Base-by-base conservation (phyloP, 2,888 invertebrate genomes). In the Limnephilus lunatus region DNA sequence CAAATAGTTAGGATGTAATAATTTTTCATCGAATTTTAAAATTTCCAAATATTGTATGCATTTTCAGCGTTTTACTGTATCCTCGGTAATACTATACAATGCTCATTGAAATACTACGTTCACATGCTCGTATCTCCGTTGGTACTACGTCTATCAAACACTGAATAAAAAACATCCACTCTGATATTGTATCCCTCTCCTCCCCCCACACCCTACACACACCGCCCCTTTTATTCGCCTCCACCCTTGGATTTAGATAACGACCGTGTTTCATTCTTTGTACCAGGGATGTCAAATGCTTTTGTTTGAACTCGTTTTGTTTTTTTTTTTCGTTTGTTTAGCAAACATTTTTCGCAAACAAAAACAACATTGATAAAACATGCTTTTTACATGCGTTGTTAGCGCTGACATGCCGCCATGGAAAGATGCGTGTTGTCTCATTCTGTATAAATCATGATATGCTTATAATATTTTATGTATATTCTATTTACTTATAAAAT, bases 151-250 rank as follows among this genome's bases (percentile, higher is more conserved):
- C 35, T 32, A 83, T 83, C 83, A 83, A 32, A 35, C 32, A 25
- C 83, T 83, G 83, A 83, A 83, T 83, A 83, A 83, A 83, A 83
- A 83, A 83, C 83, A 83, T 32, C 32, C 83, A 19, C 83, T 83
- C 83, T 32, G 35, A 32, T 83, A 83, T 83, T 83, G 31, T 35
- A 35, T 7, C 19, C 11, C 35, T 9, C 68, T n/a, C 25, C n/a
- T 11, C 9, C 3, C 68, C 25, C 25, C n/a, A 2, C 25, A 44
- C 9, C 19, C 19, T 19, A 53, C 68, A 19, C 9, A 25, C 25
- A 5, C 25, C 68, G 0, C 19, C 68, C 68, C 25, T 68, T 68
- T 25, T n/a, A 68, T 25, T 68, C n/a, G 25, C 68, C 68, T 25
- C 2, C 68, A 2, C 68, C 25, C 68, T 68, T 68, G 68, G 9